Evolutionary conservation across 2,888 invertebrate genomes (phyloP), one percentile per base, ranked within the genome.

Genomic region (Fragum whitleyi): DNA sequence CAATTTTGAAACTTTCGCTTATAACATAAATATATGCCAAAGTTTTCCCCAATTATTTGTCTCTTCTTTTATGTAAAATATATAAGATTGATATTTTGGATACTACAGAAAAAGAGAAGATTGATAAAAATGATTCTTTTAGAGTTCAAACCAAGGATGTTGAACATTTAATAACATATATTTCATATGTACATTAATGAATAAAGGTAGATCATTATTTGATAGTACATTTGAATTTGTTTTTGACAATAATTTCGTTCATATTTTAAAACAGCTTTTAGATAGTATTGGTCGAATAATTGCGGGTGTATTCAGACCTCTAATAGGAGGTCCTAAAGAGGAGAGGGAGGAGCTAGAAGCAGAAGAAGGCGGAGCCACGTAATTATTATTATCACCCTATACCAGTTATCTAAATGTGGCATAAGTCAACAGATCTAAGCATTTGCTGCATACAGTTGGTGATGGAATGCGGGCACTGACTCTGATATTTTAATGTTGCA

Each of bases 401-500:
- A 68, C 59, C 39, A 32, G 61, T 61, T 29, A 61, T 42, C 21
- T 65, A 14, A 42, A 65, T 65, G 65, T 65, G 65, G 65, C 65
- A 21, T 62, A 29, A 42, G 75, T 78, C 77, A 59, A 79, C 85
- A 85, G 81, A 81, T 81, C 81, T 85, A 79, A 77, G 80, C 83
- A 83, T 80, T 79, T 74, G 83, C 79, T 84, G 83, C 85, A 81
- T 85, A 79, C 81, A 77, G 77, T 79, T 77, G 85, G 85, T 85
- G 85, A 81, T 72, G 85, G 85, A 76, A 81, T 81, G 81, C 74
- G 76, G 81, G 81, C 79, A 81, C 76, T 55, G 65, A 77, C 65
- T 75, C 47, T 59, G 21, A 26, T 59, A 67, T 39, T 19, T 67
- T 32, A 29, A 29, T 32, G 5, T 42, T 39, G 19, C 21, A 65